Evolutionary conservation across 2,113 vertebrate genomes (phyloP).

Genomic region (Perccottus glenii): DNA sequence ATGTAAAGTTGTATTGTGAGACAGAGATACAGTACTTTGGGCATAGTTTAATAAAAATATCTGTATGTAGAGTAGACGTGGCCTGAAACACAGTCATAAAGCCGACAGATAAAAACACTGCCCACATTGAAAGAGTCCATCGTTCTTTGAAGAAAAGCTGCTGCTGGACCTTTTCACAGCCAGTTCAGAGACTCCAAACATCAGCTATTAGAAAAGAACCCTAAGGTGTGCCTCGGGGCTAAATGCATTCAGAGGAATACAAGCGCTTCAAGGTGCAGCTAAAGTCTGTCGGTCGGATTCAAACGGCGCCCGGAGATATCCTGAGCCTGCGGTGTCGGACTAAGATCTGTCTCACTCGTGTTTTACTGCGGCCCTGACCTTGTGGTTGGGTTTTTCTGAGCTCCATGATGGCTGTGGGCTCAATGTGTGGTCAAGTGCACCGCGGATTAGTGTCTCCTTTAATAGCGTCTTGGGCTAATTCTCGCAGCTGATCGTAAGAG

Average conservation of each 20-base stretch:
- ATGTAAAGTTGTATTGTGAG: too few relatives aligned
- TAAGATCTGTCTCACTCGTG: slow-evolving; percentile 16
- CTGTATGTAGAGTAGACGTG: too few relatives aligned
- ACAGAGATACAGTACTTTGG: too few relatives aligned
- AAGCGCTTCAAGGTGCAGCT: slow-evolving; percentile 27
- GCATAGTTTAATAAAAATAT: too few relatives aligned
- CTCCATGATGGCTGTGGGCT: slow-evolving; percentile 41
- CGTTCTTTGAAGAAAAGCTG: neutral
- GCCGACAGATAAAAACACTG: too few relatives aligned
- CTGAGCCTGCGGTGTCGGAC: slow-evolving; percentile 27
- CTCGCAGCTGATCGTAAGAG: slow-evolving; percentile 59
- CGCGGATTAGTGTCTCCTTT: slow-evolving; percentile 71
- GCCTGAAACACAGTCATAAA: too few relatives aligned
- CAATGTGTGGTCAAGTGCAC: slow-evolving; percentile 67
- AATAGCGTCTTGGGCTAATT: slow-evolving; percentile 69
- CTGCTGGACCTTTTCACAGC: slow-evolving; percentile 15
- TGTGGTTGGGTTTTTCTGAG: slow-evolving; percentile 62
- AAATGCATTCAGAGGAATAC: slow-evolving; percentile 31
- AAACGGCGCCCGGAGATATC: slow-evolving; percentile 24
- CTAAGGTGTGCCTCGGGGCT: slow-evolving; percentile 24
- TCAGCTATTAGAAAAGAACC: slow-evolving; percentile 21
- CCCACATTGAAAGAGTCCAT: too few relatives aligned
- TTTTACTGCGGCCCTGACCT: slow-evolving; percentile 52
- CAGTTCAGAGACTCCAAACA: slow-evolving; percentile 11
- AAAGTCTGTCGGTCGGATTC: slow-evolving; percentile 7